phyloP scores from a whole-genome alignment of 2,113 vertebrate species.

The Dromiciops gliroides region DNA sequence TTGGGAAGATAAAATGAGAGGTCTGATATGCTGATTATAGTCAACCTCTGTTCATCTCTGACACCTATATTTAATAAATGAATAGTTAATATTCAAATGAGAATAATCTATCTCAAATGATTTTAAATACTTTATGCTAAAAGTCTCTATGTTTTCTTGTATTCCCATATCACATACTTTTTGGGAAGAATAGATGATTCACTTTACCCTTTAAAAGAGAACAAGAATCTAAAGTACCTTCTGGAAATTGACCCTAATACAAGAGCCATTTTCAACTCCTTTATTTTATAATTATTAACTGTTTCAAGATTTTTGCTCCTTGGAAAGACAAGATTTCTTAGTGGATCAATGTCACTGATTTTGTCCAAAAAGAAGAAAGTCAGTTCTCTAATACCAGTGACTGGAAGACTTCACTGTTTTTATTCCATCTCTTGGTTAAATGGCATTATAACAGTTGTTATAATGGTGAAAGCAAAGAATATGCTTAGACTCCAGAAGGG shows the following conservation, averaged over 20 bases:
- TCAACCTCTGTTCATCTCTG: neutral
- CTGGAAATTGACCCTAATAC: neutral
- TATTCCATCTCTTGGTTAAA: neutral
- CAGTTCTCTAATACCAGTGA: neutral
- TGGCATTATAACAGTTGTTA: neutral
- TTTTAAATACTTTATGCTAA: neutral
- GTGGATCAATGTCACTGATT: neutral
- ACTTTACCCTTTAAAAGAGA: conserved; percentile 5
- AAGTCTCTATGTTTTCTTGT: neutral
- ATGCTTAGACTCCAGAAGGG: neutral
- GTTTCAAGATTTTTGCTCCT: neutral
- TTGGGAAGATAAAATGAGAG: neutral
- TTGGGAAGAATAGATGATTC: neutral
- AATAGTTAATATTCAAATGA: neutral
- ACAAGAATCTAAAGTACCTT: neutral
- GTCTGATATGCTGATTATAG: neutral
- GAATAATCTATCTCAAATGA: conserved; percentile 17
- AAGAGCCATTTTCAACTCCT: neutral
- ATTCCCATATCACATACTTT: neutral
- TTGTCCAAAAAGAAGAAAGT: neutral
- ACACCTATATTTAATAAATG: neutral
- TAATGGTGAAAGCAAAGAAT: neutral
- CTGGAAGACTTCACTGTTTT: neutral
- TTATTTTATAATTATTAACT: neutral
- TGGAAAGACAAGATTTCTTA: conserved; percentile 1